Evolutionary conservation across 2,797 vertebrate species (phyloP), one percentile per base, ranked within the genome.

Genomic region (Coilia nasus): DNA sequence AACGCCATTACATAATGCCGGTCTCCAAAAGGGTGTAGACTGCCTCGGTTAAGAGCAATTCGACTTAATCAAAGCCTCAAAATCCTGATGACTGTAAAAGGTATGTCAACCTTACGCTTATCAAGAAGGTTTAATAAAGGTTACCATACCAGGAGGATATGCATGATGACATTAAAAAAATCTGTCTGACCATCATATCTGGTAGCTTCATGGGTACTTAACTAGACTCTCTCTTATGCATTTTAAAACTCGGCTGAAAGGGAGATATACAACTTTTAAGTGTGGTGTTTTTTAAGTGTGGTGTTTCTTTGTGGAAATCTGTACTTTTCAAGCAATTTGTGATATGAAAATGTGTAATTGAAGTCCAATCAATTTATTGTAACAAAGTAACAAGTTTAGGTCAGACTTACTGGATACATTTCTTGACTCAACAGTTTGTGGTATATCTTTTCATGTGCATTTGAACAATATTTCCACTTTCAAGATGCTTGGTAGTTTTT

Each of bases 1-100:
- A 96, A 95, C 93, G 89, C 56, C 35, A 85, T 95, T 95, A 93
- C 92, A 94, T 94, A 95, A 95, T 90, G 87, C 84, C 86, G 87
- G 86, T 90, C 88, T 90, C 87, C 90, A 85, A 81, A 35, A 71
- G 89, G 89, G 85, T 91, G 92, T 88, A 88, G 89, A 81, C 86
- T 87, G 87, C 82, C 86, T 81, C 25, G 6, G 82, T 86, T 84
- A 83, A 83, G 84, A 78, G 82, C 35, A 86, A 84, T 86, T 81
- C 83, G 82, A 90, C 87, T 86, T 21, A 82, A 81, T 56, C 28
- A 57, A 78, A 31, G 25, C 59, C 19, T 44, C 50, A 82, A 56
- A 57, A 2, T 31, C 23, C 62, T 75, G 31, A 41, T 35, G 31
- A 75, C 28, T 35, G 41, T 17, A 82, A 83, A 25, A 57, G 56